phyloP scores from a whole-genome alignment of 2,888 invertebrate genomes.

The Leptopilina syphax region DNA sequence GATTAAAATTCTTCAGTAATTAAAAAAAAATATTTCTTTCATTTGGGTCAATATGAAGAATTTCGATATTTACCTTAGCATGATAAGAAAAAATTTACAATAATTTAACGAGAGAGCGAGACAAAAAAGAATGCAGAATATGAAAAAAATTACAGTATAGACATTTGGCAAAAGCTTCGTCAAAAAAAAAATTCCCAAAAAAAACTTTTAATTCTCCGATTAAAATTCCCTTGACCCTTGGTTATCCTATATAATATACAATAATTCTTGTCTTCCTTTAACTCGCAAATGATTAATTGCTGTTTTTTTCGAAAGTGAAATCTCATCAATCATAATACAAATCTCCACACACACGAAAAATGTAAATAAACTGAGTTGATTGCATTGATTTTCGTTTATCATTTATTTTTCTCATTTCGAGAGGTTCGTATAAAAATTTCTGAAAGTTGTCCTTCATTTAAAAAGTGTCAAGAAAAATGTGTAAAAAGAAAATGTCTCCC shows the following conservation, averaged over 20 bases:
- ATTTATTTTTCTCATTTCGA: neutral
- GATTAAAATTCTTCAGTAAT: too few relatives aligned
- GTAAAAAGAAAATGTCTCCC: too few relatives aligned
- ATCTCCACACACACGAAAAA: neutral
- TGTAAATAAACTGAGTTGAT: slow-evolving; percentile 1
- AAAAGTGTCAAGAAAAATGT: neutral
- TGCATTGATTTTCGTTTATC: slow-evolving; percentile 18
- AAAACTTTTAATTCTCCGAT: neutral
- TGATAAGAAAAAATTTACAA: too few relatives aligned
- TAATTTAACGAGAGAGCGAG: too few relatives aligned
- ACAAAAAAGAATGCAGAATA: too few relatives aligned
- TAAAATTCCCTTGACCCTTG: slow-evolving; percentile 14
- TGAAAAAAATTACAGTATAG: too few relatives aligned
- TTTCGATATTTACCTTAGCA: too few relatives aligned
- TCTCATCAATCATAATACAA: slow-evolving; percentile 20
- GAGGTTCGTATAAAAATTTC: neutral
- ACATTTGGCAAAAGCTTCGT: too few relatives aligned
- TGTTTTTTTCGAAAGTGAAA: neutral
- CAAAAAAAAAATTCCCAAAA: neutral
- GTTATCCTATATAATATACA: neutral
- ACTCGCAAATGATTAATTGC: slow-evolving; percentile 10
- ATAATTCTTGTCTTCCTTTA: slow-evolving; percentile 1
- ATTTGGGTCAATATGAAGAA: too few relatives aligned
- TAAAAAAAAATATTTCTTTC: too few relatives aligned
- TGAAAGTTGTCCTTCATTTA: neutral